Base-by-base conservation (phyloP, 1,140 invertebrate species). In the Neoseiulus cucumeris region DNA sequence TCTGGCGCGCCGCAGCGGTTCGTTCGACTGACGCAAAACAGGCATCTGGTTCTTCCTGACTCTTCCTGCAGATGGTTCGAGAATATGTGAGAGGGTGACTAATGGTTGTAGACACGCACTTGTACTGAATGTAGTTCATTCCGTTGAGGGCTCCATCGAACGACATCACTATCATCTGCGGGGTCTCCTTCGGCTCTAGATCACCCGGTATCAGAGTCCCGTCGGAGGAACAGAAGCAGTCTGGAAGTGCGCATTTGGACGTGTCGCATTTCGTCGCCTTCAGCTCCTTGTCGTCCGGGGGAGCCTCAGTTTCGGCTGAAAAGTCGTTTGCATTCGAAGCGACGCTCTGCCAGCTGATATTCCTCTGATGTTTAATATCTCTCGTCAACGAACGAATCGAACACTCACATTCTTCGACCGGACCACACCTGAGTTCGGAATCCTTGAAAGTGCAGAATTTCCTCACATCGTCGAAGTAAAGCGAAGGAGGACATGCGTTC, bases 191-290 rank as follows among this genome's bases (percentile, higher is more conserved):
- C 0, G 71, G 70, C 12, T 44, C n/a, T 0, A 72, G 44, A 25
- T 67, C 65, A 4, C 70, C 88, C 2, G 89, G 89, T 70, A 91
- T 87, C 30, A 82, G 75, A 0, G 89, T 91, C 7, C 89, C 89
- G 76, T 93, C 89, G 72, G 86, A 86, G 5, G 89, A 91, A 74
- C 91, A 95, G 76, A 87, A 93, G 73, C 92, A 96, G 71, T 92
- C 89, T 7, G 91, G 91, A 65, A 95, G 78, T 59, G 79, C 73
- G 72, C 92, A 95, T 44, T 83, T 79, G 0, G 81, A 76, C 0
- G 80, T 77, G 69, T 91, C 83, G 73, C 90, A 94, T 73, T 82
- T 84, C 42, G 79, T 78, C 1, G 87, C 88, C 67, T 59, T 59
- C 25, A 17, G 25, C 51, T 25, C 51, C n/a, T n/a, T 20, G 64